Conservation (phyloP, 1,140 invertebrate species). For the Rhagoletis pomonella region DNA sequence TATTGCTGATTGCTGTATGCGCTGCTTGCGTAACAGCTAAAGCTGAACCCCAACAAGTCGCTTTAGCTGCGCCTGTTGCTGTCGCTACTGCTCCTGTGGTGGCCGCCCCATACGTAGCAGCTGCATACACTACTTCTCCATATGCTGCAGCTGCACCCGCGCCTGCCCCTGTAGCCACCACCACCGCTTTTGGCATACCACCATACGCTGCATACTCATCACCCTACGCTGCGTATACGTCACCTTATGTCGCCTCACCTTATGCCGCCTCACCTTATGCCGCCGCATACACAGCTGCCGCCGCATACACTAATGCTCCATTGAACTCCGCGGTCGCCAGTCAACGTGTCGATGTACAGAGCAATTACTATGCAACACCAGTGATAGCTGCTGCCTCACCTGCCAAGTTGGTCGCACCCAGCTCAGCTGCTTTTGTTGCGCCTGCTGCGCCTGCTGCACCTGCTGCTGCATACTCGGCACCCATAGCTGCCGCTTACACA, state of each 20-base stretch:
- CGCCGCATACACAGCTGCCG: background rate
- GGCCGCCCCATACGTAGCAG: constrained; percentile 3
- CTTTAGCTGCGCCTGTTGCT: constrained; percentile 21
- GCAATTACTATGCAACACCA: constrained; percentile 43
- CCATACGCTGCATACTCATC: background rate
- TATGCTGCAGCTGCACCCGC: background rate
- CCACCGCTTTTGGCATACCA: background rate
- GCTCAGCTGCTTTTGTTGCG: constrained; percentile 1
- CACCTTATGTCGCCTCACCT: background rate
- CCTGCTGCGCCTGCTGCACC: background rate
- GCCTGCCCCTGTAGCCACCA: background rate
- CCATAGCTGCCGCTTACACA: constrained; percentile 48
- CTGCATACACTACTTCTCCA: constrained; percentile 59
- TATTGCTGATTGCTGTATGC: constrained; percentile 61
- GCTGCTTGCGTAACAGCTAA: constrained; percentile 58
- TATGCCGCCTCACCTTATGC: background rate
- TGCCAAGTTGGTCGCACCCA: constrained; percentile 49
- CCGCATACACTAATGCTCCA: constrained; percentile 43
- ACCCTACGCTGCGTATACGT: background rate
- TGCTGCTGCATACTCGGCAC: background rate
- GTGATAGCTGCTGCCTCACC: constrained; percentile 11
- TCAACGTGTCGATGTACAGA: constrained; percentile 40
- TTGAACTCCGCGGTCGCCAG: constrained; percentile 45
- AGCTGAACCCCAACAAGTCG: constrained; percentile 59
- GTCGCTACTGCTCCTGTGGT: constrained; percentile 36